Evolutionary conservation across 1,140 invertebrate genomes (phyloP), one percentile per base, ranked within the genome.

Genomic region (Zaprionus tsacasi): DNA sequence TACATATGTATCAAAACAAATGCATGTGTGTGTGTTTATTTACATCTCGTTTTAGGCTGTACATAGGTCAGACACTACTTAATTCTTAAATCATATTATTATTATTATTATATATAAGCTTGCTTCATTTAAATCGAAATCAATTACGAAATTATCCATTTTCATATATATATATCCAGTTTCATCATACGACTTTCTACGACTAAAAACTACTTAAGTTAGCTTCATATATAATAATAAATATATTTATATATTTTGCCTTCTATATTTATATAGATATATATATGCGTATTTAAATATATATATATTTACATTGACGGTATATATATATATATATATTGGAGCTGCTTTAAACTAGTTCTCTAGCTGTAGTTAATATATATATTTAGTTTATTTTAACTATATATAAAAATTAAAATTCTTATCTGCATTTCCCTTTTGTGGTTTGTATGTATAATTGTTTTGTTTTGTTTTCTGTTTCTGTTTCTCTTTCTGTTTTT

Each of bases 1-100:
- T 60, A 60, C 56, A 73, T 69, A 65, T 70, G 67, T 75, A 70
- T 75, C 21, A 71, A 76, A 70, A 71, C 68, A 76, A 76, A 58
- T 65, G 68, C 60, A 58, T 71, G 55, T 59, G 60, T 52, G 59
- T 58, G 59, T 61, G 48, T 72, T 70, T 76, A 76, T 71, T 71
- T 66, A 76, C 69, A 71, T 72, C 27, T 71, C 15, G 5, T 70
- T 7, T 61, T 65, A 33, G 45, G 60, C 73, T 76, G 69, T 76
- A 71, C 73, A 76, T 55, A 66, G 73, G 73, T 58, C 60, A 65
- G 61, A 74, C 64, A 59, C 72, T 76, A 76, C 60, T 70, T 65
- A 15, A 3, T 56, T 54, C 52, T 50, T 30, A 27, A 38, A 54
- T 40, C 38, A n/a, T 54, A 52, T 69, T 5, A 40, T 30, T 38